Conservation (phyloP, 1,140 invertebrate genomes). For the Psix sp. region DNA sequence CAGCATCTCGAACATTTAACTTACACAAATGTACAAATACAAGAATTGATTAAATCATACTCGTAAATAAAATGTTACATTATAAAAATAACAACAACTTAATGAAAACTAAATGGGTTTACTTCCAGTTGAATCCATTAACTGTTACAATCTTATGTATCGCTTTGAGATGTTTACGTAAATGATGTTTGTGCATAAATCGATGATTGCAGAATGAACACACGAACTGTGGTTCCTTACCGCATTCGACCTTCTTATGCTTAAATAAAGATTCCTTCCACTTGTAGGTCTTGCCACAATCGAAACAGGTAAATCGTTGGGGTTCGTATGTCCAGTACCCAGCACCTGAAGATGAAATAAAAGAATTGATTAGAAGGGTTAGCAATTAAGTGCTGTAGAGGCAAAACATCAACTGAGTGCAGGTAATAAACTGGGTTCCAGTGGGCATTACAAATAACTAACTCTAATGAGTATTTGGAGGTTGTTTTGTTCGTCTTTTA, state of each 20-base stretch:
- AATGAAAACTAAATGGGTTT: background rate
- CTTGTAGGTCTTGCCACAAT: slow-evolving; percentile 63
- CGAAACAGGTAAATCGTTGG: slow-evolving; percentile 51
- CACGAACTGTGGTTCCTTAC: slow-evolving; percentile 70
- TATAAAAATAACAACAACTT: too few species aligned
- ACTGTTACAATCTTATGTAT: slow-evolving; percentile 53
- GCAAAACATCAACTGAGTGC: too few species aligned
- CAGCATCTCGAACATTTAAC: too few species aligned
- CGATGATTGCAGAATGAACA: slow-evolving; percentile 72
- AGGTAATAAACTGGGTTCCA: too few species aligned
- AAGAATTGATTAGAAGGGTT: slow-evolving; percentile 4
- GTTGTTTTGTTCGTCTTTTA: too few species aligned
- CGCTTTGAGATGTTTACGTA: slow-evolving; percentile 66
- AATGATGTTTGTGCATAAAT: slow-evolving; percentile 73
- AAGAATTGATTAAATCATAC: too few species aligned
- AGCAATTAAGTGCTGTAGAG: too few species aligned
- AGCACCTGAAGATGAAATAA: slow-evolving; percentile 25
- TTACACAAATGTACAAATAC: too few species aligned
- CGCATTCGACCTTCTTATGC: slow-evolving; percentile 70
- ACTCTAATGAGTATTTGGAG: too few species aligned
- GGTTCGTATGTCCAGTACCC: too few species aligned
- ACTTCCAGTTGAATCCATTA: slow-evolving; percentile 9
- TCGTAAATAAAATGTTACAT: background rate
- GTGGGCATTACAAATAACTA: too few species aligned
- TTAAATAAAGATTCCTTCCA: slow-evolving; percentile 76